Evolutionary conservation across 2,888 invertebrate species (phyloP).

Genomic region (Chromoteleia sp.): DNA sequence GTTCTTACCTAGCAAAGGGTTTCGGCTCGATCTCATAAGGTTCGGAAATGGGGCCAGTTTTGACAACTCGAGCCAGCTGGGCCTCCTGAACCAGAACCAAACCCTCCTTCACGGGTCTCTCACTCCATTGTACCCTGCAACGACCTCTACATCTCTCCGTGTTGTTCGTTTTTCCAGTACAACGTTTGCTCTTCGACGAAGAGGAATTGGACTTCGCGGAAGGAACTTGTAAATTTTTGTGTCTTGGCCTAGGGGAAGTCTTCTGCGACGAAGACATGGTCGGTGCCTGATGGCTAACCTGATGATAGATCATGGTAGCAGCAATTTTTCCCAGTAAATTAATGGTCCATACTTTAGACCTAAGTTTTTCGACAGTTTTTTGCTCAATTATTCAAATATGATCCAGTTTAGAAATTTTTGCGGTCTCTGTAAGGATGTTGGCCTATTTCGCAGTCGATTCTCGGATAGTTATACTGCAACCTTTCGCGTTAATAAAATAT

Average conservation of each 20-base stretch:
- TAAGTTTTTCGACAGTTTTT: no score
- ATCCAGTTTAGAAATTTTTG: no score
- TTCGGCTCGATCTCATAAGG: constrained; percentile 85
- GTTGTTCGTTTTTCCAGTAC: constrained; percentile 65
- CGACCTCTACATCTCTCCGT: constrained; percentile 81
- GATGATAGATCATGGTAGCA: constrained; percentile 78
- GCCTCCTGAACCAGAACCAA: constrained; percentile 85
- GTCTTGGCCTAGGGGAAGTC: constrained; percentile 80
- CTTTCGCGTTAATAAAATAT: no score
- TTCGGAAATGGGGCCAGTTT: constrained; percentile 85
- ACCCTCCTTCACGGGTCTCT: constrained; percentile 85
- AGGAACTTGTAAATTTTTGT: constrained; percentile 77
- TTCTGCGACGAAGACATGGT: constrained; percentile 82
- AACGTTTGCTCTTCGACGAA: constrained; percentile 70
- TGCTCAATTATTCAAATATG: no score
- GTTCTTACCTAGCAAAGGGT: constrained; percentile 85
- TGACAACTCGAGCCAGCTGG: constrained; percentile 85
- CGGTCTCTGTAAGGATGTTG: no score
- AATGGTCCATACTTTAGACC: constrained; percentile 26
- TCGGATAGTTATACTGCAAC: no score
- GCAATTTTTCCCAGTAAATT: neutral
- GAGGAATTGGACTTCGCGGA: constrained; percentile 74
- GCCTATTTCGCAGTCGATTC: no score
- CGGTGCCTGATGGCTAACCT: constrained; percentile 79
- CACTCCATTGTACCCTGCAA: constrained; percentile 85